Evolutionary conservation across 35 echinoderm and acorn worm species (phyloP), one percentile per base, ranked within the genome.

Genomic region (Apostichopus japonicus): DNA sequence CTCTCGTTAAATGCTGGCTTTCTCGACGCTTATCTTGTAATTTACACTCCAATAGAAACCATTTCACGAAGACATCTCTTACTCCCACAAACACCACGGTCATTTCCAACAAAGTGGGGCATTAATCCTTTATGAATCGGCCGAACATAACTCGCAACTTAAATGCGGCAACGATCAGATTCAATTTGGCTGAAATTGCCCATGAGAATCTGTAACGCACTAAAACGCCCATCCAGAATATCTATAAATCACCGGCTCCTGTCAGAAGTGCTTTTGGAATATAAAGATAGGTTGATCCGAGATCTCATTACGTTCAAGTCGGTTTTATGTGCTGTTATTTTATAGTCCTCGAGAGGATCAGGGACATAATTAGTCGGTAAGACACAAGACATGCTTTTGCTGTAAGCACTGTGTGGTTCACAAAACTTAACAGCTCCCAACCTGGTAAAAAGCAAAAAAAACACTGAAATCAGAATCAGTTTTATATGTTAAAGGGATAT

Each of bases 171-270:
- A 58, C 90, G n/a, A 91, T 91, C 90, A 91, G 90, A 91, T 91
- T 91, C 76, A 91, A 91, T 91, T 91, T 91, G 77, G 90, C 52
- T 91, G 90, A 91, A 91, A 91, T 91, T 91, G 77, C 90, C 71
- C 90, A 91, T 91, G 90, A 91, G 90, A 79, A 59, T 77, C 71
- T 78, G 54, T 77, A 91, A 79, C 23, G 44, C 90, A 78, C 90
- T 91, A 91, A 79, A 91, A 91, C 90, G 90, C 72, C 90, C 54
- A 91, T 91, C 53, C 90, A 91, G 55, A 56, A 79, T 65, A 77
- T 79, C 86, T 56, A 91, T 91, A 91, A 91, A 91, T 91, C 90
- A 91, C 90, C 6, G 14, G 0, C 16, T 79, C 17, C 73, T 91
- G 90, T 91, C 90, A 91, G 24, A 78, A 59, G 72, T 22, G 86